Evolutionary conservation across 2,113 vertebrate genomes (phyloP), one percentile per base, ranked within the genome.

Genomic region (Calcarius ornatus): DNA sequence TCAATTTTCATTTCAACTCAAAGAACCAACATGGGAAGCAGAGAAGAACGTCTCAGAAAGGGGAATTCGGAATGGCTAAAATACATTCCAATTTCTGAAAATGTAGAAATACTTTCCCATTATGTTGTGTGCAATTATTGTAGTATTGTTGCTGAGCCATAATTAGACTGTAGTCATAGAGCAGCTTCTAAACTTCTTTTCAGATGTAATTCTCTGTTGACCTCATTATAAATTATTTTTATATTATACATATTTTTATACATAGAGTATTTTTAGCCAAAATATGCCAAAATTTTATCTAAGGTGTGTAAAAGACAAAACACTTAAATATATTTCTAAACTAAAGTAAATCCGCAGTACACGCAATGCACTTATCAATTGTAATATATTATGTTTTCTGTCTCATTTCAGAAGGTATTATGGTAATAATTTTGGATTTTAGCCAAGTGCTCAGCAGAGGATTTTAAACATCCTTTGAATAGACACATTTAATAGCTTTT

Each of bases 381-480:
- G 93, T 95, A 97, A 95, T 95, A 83, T 80, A 94, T 95, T 97
- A 96, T 97, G 94, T 96, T 98, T 98, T 97, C 94, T 96, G 95
- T 97, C 94, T 97, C 92, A 93, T 98, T 98, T 97, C 96, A 96
- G 88, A 97, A 98, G 94, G 96, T 98, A 97, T 98, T 97, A 97
- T 97, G 94, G 94, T 97, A 98, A 98, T 98, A 98, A 97, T 97
- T 97, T 95, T 98, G 98, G 98, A 97, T 88, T 95, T 96, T 96
- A 94, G 95, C 97, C 97, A 98, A 97, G 89, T 96, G 48, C 91
- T 95, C 92, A 90, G 88, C 86, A 94, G 80, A 97, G 89, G 97
- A 97, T 97, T 98, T 96, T 97, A 96, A 97, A 96, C 94, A 96
- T 91, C 45, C 73, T 96, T 88, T 97, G 96, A 96, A 97, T 85